Base-by-base conservation (phyloP, 2,113 vertebrate genomes). In the Corapipo altera region DNA sequence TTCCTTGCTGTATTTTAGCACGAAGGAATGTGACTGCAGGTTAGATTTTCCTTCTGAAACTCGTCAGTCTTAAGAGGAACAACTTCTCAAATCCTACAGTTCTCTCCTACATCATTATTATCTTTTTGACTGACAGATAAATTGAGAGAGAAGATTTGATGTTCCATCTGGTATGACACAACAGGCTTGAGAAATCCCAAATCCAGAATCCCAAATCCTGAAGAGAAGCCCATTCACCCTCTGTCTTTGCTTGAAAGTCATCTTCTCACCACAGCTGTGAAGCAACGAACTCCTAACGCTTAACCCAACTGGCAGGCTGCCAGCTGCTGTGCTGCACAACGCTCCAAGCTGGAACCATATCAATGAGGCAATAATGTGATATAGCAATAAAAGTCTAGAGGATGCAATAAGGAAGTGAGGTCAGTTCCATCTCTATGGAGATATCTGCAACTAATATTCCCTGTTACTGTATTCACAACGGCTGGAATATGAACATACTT, bases 341-440 rank as follows among this genome's bases (percentile, higher is more conserved):
- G 11, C 87, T 89, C 51, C 54, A 73, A 65, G 65, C 46, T 30
- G 57, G 81, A 94, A 67, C n/a, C n/a, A 3, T 18, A 71, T 44
- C 46, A 2, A 6, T 30, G 18, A 90, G 27, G 51, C 23, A 85
- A 43, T 80, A 91, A 64, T 0, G 0, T 39, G 24, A 79, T 64
- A 85, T 1, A 65, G 44, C 24, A 93, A 75, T 87, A 87, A 92
- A 92, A 44, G 23, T 43, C 61, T 35, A 37, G 17, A 75, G 67
- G 64, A 75, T 8, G 41, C 88, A 93, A 69, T 91, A 92, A 93
- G 83, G 93, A 96, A 96, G 52, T 64, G 64, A 93, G 51, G 14
- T 71, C 71, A 76, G 7, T 30, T 88, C 46, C 18, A 64, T 6
- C 37, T 35, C 85, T 52, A 33, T 20, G 33, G 59, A 74, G 72